Evolutionary conservation across 2,888 invertebrate species (phyloP).

Genomic region (Plutella xylostella): DNA sequence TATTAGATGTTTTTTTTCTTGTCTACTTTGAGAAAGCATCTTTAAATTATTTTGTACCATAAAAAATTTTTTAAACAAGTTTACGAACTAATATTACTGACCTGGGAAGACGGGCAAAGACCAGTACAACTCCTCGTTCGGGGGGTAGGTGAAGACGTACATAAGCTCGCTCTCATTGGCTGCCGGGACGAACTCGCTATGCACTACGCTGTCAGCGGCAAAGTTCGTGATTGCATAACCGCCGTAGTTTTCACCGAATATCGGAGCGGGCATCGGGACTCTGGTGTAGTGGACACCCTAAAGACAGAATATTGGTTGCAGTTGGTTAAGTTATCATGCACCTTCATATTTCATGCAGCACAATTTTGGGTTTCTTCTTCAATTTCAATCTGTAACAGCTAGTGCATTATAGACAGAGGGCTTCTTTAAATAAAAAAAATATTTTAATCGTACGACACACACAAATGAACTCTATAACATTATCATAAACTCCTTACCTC

Average conservation of each 20-base stretch:
- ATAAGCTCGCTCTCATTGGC: conserved; percentile 48
- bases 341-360: too few relatives aligned
- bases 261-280: conserved; percentile 43
- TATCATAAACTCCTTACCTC: too few relatives aligned
- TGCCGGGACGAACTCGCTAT: conserved; percentile 43
- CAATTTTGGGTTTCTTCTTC: too few relatives aligned
- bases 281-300: conserved; percentile 44
- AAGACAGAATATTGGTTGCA: conserved; percentile 3
- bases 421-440: too few relatives aligned
- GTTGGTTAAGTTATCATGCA: not conserved
- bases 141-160: conserved; percentile 41
- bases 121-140: conserved; percentile 46
- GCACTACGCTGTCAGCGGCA: conserved; percentile 37
- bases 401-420: too few relatives aligned
- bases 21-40: too few relatives aligned
- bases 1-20: too few relatives aligned
- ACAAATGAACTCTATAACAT: too few relatives aligned
- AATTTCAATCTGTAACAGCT: too few relatives aligned
- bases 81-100: conserved; percentile 23
- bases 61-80: not conserved
- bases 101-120: conserved; percentile 55
- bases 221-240: conserved; percentile 50
- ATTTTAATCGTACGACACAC: too few relatives aligned
- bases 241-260: conserved; percentile 48
- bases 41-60: too few relatives aligned